Evolutionary conservation across 2,113 vertebrate species (phyloP).

Genomic region (Dicaeum eximium): DNA sequence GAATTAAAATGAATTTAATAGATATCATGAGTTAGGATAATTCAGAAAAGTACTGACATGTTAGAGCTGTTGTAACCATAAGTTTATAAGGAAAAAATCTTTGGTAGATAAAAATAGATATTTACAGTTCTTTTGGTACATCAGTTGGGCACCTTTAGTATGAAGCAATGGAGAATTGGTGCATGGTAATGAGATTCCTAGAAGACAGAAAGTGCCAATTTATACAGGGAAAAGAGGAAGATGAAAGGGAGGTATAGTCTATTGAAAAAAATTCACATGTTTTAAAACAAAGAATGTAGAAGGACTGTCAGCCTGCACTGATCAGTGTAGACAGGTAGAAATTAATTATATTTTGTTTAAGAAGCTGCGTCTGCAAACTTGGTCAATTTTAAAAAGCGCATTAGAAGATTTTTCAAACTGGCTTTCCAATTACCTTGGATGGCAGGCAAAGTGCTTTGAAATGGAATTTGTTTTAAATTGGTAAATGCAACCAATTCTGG

Average conservation of each 20-base stretch:
- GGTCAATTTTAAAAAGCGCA: conserved; percentile 72
- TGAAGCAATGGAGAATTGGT: conserved; percentile 55
- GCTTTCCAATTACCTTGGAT: conserved; percentile 73
- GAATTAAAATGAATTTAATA: background rate
- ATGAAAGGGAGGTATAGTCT: conserved; percentile 62
- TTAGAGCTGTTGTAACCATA: conserved; percentile 46
- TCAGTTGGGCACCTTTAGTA: conserved; percentile 49
- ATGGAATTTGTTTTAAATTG: conserved; percentile 71
- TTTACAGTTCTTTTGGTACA: conserved; percentile 44
- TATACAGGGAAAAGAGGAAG: conserved; percentile 55
- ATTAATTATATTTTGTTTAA: conserved; percentile 79
- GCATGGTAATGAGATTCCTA: conserved; percentile 67
- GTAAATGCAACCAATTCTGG: conserved; percentile 64
- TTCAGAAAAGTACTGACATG: conserved; percentile 45
- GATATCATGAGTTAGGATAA: conserved; percentile 23
- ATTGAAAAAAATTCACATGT: conserved; percentile 45
- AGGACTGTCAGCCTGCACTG: conserved; percentile 65
- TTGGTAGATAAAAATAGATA: conserved; percentile 37
- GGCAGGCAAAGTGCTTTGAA: conserved; percentile 67
- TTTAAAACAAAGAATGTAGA: conserved; percentile 67
- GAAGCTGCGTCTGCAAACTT: conserved; percentile 63
- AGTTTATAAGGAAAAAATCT: conserved; percentile 41
- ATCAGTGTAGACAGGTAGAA: conserved; percentile 73
- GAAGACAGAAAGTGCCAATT: conserved; percentile 74
- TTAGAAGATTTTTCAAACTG: conserved; percentile 73